Percentiles rank a stretch among this genome's conserved stretches.
Conservation (phyloP, 2,888 invertebrate genomes). For the Junonia oenone region DNA sequence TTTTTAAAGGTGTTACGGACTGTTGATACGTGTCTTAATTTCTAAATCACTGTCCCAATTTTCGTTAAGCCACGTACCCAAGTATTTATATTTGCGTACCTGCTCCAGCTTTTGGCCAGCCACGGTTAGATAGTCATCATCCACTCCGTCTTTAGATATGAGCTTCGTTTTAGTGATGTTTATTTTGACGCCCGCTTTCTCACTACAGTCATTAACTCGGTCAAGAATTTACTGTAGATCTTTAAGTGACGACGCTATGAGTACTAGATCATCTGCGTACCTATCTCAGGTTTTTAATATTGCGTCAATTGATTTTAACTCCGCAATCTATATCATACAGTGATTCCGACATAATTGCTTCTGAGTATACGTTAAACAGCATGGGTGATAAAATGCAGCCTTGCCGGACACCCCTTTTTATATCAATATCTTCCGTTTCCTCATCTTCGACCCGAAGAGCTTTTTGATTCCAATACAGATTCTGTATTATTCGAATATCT, state of each 20-base stretch:
- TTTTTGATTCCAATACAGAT: conserved; percentile 20
- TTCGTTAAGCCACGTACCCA: neutral
- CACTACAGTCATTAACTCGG: conserved; percentile 4
- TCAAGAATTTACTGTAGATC: conserved; percentile 12
- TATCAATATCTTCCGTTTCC: neutral
- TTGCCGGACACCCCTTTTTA: conserved; percentile 12
- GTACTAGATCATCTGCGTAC: conserved; percentile 13
- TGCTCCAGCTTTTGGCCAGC: neutral
- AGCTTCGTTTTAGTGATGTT: neutral
- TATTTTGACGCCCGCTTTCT: neutral
- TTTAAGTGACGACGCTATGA: conserved; percentile 8
- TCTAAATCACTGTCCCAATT: neutral
- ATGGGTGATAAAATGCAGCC: conserved; percentile 16
- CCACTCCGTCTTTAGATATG: neutral
- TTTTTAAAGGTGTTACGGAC: neutral
- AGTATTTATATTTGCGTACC: neutral
- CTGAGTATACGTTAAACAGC: conserved; percentile 17
- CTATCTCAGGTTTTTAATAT: conserved; percentile 12
- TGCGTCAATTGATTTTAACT: conserved; percentile 7
- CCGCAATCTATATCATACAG: neutral
- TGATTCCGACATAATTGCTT: conserved; percentile 5
- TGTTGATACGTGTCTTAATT: neutral
- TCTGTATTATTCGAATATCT: conserved; percentile 16
- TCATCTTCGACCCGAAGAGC: neutral
- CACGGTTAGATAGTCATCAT: neutral